These are phyloP conservation scores for Phyllotis vaccarum DNA, from an alignment of 2,797 vertebrate species.

Conservation along the genomic window DNA sequence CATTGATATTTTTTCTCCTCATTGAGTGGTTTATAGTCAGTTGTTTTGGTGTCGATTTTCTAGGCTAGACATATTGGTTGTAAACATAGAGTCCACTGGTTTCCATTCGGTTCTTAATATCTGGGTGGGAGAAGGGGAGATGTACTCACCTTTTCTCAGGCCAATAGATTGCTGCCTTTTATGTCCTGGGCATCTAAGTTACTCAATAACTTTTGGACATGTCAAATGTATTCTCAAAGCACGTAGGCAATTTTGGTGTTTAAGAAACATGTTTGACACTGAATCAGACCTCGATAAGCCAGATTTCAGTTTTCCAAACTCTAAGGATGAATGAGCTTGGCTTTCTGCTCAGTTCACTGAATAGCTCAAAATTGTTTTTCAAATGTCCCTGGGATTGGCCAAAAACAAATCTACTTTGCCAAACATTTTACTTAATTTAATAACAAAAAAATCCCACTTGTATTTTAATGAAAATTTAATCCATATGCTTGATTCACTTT, in stretches of 20 bases:
- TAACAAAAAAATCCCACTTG: constrained; percentile 63
- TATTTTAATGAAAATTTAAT: constrained; percentile 82
- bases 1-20: constrained; percentile 32
- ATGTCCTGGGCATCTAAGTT: constrained; percentile 62
- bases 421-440: constrained; percentile 79
- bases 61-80: constrained; percentile 35
- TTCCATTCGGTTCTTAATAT: constrained; percentile 40
- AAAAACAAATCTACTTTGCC: constrained; percentile 74
- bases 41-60: constrained; percentile 53
- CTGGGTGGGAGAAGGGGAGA: background rate
- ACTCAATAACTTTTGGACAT: constrained; percentile 73
- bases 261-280: constrained; percentile 63
- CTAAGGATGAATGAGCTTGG: constrained; percentile 68
- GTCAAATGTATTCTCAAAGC: constrained; percentile 58
- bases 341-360: constrained; percentile 66
- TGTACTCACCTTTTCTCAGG: constrained; percentile 68
- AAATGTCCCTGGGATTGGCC: constrained; percentile 64
- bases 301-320: constrained; percentile 66
- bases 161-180: constrained; percentile 61
- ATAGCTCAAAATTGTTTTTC: constrained; percentile 75
- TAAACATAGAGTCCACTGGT: constrained; percentile 2
- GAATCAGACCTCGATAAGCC: constrained; percentile 70
- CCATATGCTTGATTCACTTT: constrained; percentile 79
- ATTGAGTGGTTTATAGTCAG: constrained; percentile 46
- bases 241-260: constrained; percentile 71